phyloP scores from a whole-genome alignment of 2,888 invertebrate genomes.

The Caenorhabditis sp. region DNA sequence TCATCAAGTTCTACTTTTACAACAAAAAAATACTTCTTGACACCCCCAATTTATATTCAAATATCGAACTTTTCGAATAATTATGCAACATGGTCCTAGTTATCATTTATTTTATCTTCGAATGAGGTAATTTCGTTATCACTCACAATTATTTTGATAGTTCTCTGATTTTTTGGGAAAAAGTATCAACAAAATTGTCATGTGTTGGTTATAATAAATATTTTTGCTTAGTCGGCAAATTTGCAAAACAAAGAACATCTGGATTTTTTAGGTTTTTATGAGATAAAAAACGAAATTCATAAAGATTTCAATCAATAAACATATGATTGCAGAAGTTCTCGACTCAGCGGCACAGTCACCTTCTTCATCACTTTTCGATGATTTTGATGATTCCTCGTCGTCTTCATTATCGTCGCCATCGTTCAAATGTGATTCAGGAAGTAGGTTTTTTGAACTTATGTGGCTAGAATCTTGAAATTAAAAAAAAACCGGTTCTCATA shows the following conservation, averaged over 20 bases:
- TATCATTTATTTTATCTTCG: not conserved
- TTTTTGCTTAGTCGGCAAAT: too few species aligned
- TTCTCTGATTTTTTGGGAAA: too few species aligned
- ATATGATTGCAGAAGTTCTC: conserved; percentile 22
- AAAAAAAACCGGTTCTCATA: not conserved
- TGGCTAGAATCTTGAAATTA: conserved; percentile 18
- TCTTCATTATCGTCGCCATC: conserved; percentile 36
- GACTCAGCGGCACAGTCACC: conserved; percentile 42
- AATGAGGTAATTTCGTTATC: not conserved
- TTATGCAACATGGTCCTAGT: too few species aligned
- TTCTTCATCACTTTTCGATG: conserved; percentile 34
- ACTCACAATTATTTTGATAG: not conserved
- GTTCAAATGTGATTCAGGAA: conserved; percentile 28
- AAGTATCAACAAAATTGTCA: too few species aligned
- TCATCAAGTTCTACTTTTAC: not conserved
- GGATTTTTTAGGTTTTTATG: too few species aligned
- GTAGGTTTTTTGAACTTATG: conserved; percentile 36
- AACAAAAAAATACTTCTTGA: too few species aligned
- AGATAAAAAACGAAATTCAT: too few species aligned
- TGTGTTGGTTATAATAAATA: too few species aligned
- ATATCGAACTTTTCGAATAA: too few species aligned
- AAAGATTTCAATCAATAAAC: not conserved
- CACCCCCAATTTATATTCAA: too few species aligned
- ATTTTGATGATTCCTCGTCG: conserved; percentile 36
- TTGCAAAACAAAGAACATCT: too few species aligned